Conservation (phyloP, 1,140 invertebrate genomes). For the Hylyphantes graminicola region DNA sequence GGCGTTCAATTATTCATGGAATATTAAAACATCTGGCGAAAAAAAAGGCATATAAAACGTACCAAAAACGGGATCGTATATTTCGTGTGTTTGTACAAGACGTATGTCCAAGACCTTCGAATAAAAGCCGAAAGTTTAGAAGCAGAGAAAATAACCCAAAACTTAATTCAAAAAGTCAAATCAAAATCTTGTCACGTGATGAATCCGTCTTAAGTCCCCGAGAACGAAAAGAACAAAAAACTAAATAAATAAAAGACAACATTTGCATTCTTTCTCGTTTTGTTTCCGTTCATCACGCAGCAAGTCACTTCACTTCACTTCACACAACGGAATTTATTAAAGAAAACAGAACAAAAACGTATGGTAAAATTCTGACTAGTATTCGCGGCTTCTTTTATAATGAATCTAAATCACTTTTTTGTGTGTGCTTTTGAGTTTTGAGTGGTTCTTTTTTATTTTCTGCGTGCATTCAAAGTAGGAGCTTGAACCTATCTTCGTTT, state of each 20-base stretch:
- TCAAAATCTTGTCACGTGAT: constrained; percentile 28
- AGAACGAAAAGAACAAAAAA: not conserved
- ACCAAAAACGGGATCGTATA: not conserved
- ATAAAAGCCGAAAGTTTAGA: not conserved
- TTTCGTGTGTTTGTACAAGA: not conserved
- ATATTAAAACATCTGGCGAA: not conserved
- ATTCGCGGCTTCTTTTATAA: not conserved
- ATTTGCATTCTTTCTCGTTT: not conserved
- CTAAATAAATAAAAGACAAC: constrained; percentile 1
- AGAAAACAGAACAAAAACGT: too few species aligned
- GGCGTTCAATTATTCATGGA: not conserved
- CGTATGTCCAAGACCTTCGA: not conserved
- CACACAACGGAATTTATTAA: too few species aligned
- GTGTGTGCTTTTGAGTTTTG: not conserved
- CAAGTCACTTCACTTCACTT: too few species aligned
- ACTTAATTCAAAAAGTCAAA: constrained; percentile 31
- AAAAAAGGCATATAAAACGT: not conserved
- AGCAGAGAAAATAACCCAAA: not conserved
- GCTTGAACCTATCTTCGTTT: not conserved
- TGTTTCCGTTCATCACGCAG: too few species aligned
- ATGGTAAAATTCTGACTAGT: too few species aligned
- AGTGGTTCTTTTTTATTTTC: not conserved
- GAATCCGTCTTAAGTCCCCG: constrained; percentile 1
- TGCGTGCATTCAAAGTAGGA: not conserved
- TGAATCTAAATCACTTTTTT: constrained; percentile 29